phyloP scores from a whole-genome alignment of 2,888 invertebrate species.

The Trichopoda pennipes region DNA sequence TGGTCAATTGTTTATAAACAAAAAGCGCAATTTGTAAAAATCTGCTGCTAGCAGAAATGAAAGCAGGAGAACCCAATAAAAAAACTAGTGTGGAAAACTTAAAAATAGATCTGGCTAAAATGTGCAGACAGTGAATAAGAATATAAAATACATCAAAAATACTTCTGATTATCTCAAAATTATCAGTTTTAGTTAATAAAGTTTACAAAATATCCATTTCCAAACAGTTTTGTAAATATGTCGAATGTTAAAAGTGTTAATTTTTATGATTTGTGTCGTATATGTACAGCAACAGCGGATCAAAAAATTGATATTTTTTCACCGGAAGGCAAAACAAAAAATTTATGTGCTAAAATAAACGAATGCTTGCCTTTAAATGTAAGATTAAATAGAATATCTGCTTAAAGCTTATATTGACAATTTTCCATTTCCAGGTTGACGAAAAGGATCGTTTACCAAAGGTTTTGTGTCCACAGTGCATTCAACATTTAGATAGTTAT shows the following conservation, averaged over 20 bases:
- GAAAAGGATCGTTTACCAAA: constrained; percentile 87
- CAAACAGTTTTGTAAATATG: constrained; percentile 45
- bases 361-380: constrained; percentile 82
- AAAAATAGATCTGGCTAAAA: constrained; percentile 14
- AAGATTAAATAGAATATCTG: background rate
- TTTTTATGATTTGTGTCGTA: constrained; percentile 86
- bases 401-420: background rate
- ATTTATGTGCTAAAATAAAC: constrained; percentile 85
- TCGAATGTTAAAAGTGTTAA: constrained; percentile 86
- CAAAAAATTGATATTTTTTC: constrained; percentile 86
- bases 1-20: constrained; percentile 64
- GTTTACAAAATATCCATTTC: background rate
- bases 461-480: constrained; percentile 85
- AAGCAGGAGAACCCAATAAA: background rate
- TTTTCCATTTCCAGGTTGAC: constrained; percentile 81
- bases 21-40: constrained; percentile 2
- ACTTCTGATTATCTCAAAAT: background rate
- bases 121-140: constrained; percentile 44
- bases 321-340: constrained; percentile 85
- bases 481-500: constrained; percentile 84
- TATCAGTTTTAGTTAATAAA: background rate
- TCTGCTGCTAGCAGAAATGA: background rate
- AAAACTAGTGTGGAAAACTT: background rate
- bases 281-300: constrained; percentile 85
- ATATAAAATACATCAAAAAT: constrained; percentile 1